These are phyloP conservation scores for Sphenopsis melanotis DNA, from an alignment of 2,797 vertebrate species.

Conservation along the genomic window DNA sequence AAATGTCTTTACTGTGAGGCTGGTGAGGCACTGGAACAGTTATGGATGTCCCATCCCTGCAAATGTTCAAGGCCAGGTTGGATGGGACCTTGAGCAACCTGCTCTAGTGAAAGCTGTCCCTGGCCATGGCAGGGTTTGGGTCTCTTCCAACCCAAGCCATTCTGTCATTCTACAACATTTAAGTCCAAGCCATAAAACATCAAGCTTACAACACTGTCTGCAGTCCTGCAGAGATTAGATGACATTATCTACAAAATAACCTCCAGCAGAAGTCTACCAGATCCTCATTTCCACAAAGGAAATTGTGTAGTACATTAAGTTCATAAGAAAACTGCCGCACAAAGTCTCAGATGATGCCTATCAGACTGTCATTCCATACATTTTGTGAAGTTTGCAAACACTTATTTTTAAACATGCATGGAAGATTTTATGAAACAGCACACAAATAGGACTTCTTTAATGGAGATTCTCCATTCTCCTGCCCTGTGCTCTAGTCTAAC, in stretches of 20 bases:
- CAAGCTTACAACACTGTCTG: background rate
- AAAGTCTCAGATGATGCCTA: background rate
- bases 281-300: slow-evolving; percentile 6
- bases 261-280: background rate
- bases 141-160: background rate
- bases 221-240: background rate
- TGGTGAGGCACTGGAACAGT: background rate
- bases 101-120: background rate
- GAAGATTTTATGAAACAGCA: background rate
- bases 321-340: background rate
- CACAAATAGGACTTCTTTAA: background rate
- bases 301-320: background rate
- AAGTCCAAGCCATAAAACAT: background rate
- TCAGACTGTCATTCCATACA: background rate
- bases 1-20: background rate
- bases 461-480: background rate
- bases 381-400: background rate
- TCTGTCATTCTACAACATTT: background rate
- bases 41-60: background rate
- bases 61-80: background rate
- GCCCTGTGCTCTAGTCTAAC: background rate
- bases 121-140: background rate
- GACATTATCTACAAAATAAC: background rate
- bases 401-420: background rate
- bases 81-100: background rate